phyloP scores from a whole-genome alignment of 2,113 vertebrate species.

The Saguinus midas region DNA sequence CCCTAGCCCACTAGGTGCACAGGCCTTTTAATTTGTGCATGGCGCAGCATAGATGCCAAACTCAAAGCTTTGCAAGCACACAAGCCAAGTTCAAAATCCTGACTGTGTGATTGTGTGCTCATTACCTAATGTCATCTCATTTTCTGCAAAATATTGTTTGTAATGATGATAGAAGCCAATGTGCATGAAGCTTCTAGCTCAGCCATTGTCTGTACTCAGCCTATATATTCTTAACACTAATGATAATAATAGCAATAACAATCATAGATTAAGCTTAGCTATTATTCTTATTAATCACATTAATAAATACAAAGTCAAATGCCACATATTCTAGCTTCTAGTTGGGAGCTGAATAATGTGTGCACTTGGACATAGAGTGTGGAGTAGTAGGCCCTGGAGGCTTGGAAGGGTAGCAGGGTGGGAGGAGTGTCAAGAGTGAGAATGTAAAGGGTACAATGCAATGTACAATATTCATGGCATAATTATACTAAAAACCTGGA shows the following conservation, averaged over 20 bases:
- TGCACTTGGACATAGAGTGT: neutral
- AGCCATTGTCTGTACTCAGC: neutral
- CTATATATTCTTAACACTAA: neutral
- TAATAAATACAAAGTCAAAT: neutral
- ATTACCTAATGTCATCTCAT: neutral
- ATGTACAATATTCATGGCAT: neutral
- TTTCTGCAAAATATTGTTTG: neutral
- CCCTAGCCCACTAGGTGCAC: neutral
- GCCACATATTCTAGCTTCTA: neutral
- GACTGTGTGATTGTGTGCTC: neutral
- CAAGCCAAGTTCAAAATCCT: neutral
- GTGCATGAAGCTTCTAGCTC: neutral
- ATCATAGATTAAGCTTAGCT: neutral
- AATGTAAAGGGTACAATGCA: neutral
- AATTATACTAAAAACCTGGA: neutral
- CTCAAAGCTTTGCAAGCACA: neutral
- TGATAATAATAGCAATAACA: neutral
- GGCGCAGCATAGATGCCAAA: rapidly evolving
- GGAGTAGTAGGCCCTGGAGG: neutral
- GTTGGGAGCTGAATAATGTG: neutral
- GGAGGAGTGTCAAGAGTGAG: neutral
- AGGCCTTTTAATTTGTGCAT: neutral
- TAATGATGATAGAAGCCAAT: neutral
- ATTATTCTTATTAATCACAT: neutral
- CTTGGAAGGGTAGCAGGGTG: neutral